Evolutionary conservation across 1,140 invertebrate species (phyloP), one percentile per base, ranked within the genome.

Genomic region (Melitaea cinxia): DNA sequence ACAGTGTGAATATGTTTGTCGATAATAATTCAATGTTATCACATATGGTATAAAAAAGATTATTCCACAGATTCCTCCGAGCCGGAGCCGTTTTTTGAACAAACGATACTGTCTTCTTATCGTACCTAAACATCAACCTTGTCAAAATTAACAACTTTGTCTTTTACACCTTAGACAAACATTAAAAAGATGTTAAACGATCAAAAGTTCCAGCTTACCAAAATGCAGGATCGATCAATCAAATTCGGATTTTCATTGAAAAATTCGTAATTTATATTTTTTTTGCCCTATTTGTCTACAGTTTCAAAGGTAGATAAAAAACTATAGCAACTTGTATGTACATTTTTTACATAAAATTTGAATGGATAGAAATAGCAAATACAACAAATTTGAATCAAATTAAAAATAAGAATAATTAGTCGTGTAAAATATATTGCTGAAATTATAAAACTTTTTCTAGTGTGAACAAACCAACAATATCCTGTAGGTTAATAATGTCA

Each of bases 221-320:
- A 47, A 47, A 47, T 47, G 19, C 42, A 12, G 42, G 42, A 47
- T 47, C 37, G 37, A 39, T 39, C 37, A 15, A 17, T 42, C 2
- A 39, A 15, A 39, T 14, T 39, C 14, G 35, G 15, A 12, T 14
- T 39, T 14, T 4, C 35, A 14, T 12, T 33, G 30, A 33, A n/a
- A n/a, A n/a, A n/a, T n/a, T n/a, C n/a, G n/a, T n/a, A 33, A 12
- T 33, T 33, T 33, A 33, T 7, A 12, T 33, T 33, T 12, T 33
- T 33, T 33, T 2, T 33, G n/a, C n/a, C n/a, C n/a, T n/a, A n/a
- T n/a, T n/a, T n/a, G n/a, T n/a, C n/a, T n/a, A n/a, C n/a, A n/a
- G n/a, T n/a, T n/a, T n/a, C n/a, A n/a, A n/a, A n/a, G n/a, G n/a
- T n/a, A n/a, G n/a, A n/a, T n/a, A n/a, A n/a, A n/a, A n/a, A n/a